Conservation (phyloP, 92 coral and sea anemone genomes). For the Phenganax stokvisi region DNA sequence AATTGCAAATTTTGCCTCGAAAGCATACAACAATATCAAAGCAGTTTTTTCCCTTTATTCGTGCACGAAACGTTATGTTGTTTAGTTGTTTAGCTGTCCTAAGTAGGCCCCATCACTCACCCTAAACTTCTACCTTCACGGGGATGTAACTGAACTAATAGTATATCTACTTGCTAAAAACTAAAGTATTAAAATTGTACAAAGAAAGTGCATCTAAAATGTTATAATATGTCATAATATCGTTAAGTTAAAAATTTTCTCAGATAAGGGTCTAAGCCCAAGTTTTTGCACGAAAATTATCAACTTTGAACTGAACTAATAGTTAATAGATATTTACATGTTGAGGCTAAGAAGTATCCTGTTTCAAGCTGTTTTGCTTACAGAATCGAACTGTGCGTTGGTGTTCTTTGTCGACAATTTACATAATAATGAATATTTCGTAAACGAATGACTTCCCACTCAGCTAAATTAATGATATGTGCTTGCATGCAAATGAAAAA, state of each 20-base stretch:
- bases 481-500: slow-evolving; percentile 21
- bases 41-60: background rate
- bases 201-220: too few relatives aligned
- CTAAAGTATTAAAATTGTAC: too few relatives aligned
- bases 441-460: slow-evolving; percentile 20
- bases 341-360: background rate
- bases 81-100: too few relatives aligned
- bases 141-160: background rate
- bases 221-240: too few relatives aligned
- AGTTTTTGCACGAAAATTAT: too few relatives aligned
- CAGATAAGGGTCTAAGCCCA: too few relatives aligned
- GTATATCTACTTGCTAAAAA: background rate
- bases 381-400: slow-evolving; percentile 7
- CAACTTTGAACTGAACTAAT: too few relatives aligned
- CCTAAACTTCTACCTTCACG: too few relatives aligned
- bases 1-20: slow-evolving; percentile 22
- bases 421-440: slow-evolving; percentile 27
- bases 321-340: too few relatives aligned
- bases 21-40: background rate
- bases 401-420: background rate
- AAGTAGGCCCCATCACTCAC: too few relatives aligned
- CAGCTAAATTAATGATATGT: slow-evolving; percentile 23
- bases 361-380: slow-evolving; percentile 23
- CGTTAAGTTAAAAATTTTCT: too few relatives aligned
- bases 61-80: too few relatives aligned